These are phyloP conservation scores for Drosophila incognita DNA, from an alignment of 2,888 invertebrate species.

Conservation along the genomic window DNA sequence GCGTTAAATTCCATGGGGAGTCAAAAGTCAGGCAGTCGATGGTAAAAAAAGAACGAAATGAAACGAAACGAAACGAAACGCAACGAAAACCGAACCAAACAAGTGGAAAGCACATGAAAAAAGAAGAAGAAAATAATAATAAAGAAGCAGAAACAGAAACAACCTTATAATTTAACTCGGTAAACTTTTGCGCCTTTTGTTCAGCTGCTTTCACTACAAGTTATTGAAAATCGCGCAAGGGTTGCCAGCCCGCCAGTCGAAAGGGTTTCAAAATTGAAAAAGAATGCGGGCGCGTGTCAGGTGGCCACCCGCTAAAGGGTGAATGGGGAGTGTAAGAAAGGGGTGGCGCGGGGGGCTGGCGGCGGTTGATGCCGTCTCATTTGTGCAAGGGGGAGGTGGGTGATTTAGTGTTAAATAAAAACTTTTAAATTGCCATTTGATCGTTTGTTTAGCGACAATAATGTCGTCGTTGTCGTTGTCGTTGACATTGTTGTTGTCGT, in stretches of 20 bases:
- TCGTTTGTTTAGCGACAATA: slow-evolving; percentile 84
- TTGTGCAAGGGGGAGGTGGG: slow-evolving; percentile 69
- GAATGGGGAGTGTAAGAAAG: slow-evolving; percentile 15
- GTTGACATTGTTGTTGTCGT: slow-evolving; percentile 11
- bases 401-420: slow-evolving; percentile 82
- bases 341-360: neutral
- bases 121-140: slow-evolving; percentile 28
- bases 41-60: slow-evolving; percentile 14
- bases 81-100: slow-evolving; percentile 21
- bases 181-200: slow-evolving; percentile 78
- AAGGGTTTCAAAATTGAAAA: slow-evolving; percentile 78
- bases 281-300: slow-evolving; percentile 69
- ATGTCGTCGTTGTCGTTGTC: slow-evolving; percentile 69
- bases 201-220: slow-evolving; percentile 70
- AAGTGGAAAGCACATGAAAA: slow-evolving; percentile 22
- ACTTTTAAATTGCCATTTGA: slow-evolving; percentile 84
- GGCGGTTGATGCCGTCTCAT: slow-evolving; percentile 47
- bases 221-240: slow-evolving; percentile 77
- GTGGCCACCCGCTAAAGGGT: slow-evolving; percentile 50
- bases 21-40: slow-evolving; percentile 62
- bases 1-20: slow-evolving; percentile 68
- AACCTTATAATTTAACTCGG: slow-evolving; percentile 77
- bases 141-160: slow-evolving; percentile 52
- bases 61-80: slow-evolving; percentile 3
- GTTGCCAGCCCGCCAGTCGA: slow-evolving; percentile 50